Base-by-base conservation (phyloP, 2,888 invertebrate genomes). In the Fragum whitleyi region DNA sequence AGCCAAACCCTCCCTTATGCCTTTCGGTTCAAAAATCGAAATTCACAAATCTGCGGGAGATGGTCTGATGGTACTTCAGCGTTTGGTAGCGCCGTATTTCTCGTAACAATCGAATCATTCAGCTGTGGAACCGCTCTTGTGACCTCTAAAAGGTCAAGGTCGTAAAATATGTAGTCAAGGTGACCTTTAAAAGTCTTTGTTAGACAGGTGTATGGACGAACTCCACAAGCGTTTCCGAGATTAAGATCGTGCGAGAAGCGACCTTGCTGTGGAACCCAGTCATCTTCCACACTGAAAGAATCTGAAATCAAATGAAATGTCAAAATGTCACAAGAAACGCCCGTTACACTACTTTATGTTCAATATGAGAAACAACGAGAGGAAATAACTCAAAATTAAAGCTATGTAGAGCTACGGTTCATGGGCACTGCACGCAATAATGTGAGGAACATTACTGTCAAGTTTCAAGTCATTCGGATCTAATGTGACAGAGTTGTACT, bases 41-140 rank as follows among this genome's bases (percentile, higher is more conserved):
- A 61, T n/a, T 61, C 61, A 19, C 61, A 61, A 16, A 61, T 61
- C 61, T 61, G 61, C 9, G 61, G 29, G 3, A 61, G 61, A 32
- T 61, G 61, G 26, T 61, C 61, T 3, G 61, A 61, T 11, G 61
- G 61, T 11, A 61, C 29, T n/a, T 61, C 29, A 9, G 7, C 32
- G 26, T 61, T 61, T 11, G 61, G 61, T 2, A 61, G 3, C 29
- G 61, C 61, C 6, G 61, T 61, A n/a, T 61, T 21, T 28, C 32
- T 21, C 7, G 61, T 61, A n/a, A 61, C 61, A 6, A 32, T 28
- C n/a, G 61, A 28, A 61, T 61, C 61, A n/a, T 11, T 19, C 32
- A 61, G n/a, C 19, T 61, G 61, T 61, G 61, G 61, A 19, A 61
- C 29, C 19, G 29, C 61, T 26, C 26, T 61, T 3, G 61, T 61